Base-by-base conservation (phyloP, 2,113 vertebrate species). In the Aramus guarauna region DNA sequence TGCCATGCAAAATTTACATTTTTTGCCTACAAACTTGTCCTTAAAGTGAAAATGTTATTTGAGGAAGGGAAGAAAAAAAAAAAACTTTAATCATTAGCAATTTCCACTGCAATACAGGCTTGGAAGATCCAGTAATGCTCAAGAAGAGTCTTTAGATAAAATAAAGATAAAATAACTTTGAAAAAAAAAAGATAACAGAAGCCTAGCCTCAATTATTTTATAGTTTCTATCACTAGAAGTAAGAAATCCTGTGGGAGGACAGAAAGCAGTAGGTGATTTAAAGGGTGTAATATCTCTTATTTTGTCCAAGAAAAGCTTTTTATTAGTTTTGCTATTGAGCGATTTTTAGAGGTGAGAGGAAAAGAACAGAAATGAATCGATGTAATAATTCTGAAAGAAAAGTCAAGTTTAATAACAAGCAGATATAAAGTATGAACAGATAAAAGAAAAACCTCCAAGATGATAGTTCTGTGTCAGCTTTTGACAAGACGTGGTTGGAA, bases 261-360 rank as follows among this genome's bases (percentile, higher is more conserved):
- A 84, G 19, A 95, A 91, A 95, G 58, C 53, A 90, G 32, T 43
- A 66, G 16, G 66, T 71, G 53, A 92, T 92, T 95, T 86, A 73
- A 91, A 92, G 94, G 18, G 24, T 64, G 27, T 12, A 77, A 92
- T 55, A 53, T 60, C 50, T 83, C 69, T 86, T 94, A 64, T 94
- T 96, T 93, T 74, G n/a, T 47, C 76, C 91, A 72, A 89, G 84
- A 60, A 81, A 96, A 41, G 24, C 43, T 84, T 95, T 96, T 97
- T 82, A 96, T 95, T 93, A 96, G 32, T 96, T 96, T 96, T 21
- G 1, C 52, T 96, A 68, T 37, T 96, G 94, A 95, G 39, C 21
- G 2, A 90, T 82, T 91, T 73, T 92, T 74, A 96, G 77, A 96
- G 63, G 93, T 66, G 41, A 97, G 92, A 92, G 20, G 24, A 93